Conservation (phyloP, 2,888 invertebrate genomes). For the Stenchaetothrips biformis region DNA sequence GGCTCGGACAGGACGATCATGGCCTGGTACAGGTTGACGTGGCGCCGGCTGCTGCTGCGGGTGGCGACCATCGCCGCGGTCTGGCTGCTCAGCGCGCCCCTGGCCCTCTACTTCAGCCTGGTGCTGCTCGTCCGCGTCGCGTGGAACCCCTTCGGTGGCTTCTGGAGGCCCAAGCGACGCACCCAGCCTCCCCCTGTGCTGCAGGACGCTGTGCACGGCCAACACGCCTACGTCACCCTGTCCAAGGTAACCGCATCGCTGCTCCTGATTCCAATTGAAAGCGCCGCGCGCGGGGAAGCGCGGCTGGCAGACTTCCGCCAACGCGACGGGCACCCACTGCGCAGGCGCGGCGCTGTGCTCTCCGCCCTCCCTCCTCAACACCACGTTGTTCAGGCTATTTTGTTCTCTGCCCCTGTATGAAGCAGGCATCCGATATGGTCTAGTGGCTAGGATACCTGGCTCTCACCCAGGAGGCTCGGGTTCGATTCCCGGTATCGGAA, state of each 20-base stretch:
- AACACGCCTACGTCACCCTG: constrained; percentile 11
- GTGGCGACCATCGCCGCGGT: background rate
- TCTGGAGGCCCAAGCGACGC: constrained; percentile 7
- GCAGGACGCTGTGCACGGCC: background rate
- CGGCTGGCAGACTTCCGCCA: too few relatives aligned
- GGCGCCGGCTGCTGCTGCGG: background rate
- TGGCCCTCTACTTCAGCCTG: background rate
- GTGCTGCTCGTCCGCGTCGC: background rate
- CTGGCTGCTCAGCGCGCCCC: background rate
- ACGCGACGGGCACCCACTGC: background rate
- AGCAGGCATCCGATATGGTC: constrained; percentile 50
- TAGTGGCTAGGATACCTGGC: constrained; percentile 58
- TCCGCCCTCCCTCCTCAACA: background rate
- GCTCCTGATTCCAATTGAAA: background rate
- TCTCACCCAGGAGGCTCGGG: constrained; percentile 65
- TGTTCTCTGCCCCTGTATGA: background rate
- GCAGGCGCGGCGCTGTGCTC: background rate
- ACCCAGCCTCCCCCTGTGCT: background rate
- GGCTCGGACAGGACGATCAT: background rate
- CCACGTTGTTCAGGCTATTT: background rate
- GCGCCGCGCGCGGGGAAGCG: too few relatives aligned
- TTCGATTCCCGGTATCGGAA: constrained; percentile 67
- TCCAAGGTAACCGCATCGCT: background rate
- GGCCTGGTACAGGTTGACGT: background rate
- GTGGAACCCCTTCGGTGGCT: background rate